These are phyloP conservation scores for Leptopterna dolabrata DNA, from an alignment of 2,888 invertebrate species.

Conservation along the genomic window DNA sequence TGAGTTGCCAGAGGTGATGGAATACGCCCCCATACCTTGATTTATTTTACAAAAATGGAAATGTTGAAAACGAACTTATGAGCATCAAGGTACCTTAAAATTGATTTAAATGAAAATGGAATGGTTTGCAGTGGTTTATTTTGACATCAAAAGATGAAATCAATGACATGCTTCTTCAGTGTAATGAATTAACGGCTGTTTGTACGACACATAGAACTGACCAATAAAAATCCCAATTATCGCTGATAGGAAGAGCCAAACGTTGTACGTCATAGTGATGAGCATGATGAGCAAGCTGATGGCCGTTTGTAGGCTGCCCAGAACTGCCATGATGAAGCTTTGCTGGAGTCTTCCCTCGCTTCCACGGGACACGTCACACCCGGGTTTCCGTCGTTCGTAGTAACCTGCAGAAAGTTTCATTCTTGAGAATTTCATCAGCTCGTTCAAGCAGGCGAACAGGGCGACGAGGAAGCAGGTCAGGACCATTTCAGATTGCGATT, in stretches of 20 bases:
- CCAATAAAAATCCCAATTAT: slow-evolving; percentile 34
- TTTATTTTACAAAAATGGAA: too few relatives aligned
- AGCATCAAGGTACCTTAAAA: too few relatives aligned
- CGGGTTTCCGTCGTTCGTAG: slow-evolving; percentile 11
- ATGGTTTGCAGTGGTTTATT: too few relatives aligned
- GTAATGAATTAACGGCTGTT: slow-evolving; percentile 20
- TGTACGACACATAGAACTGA: slow-evolving; percentile 21
- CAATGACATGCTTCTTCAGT: slow-evolving; percentile 38
- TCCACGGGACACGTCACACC: background rate
- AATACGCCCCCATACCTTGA: too few relatives aligned
- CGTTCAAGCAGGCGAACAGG: slow-evolving; percentile 91
- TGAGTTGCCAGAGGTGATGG: too few relatives aligned
- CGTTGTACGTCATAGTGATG: slow-evolving; percentile 38
- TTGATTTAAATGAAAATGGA: too few relatives aligned
- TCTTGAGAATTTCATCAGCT: slow-evolving; percentile 91
- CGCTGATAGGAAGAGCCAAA: slow-evolving; percentile 23
- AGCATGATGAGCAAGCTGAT: slow-evolving; percentile 36
- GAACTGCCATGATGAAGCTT: background rate
- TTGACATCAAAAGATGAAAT: background rate
- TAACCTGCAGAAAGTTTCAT: slow-evolving; percentile 64
- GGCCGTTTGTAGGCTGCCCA: slow-evolving; percentile 23
- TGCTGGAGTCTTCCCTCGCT: background rate
- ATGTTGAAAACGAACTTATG: too few relatives aligned
- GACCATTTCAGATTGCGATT: slow-evolving; percentile 80
- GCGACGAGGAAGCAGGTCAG: slow-evolving; percentile 93